Conservation (phyloP, 1,140 invertebrate species). For the Arctopsyche grandis region DNA sequence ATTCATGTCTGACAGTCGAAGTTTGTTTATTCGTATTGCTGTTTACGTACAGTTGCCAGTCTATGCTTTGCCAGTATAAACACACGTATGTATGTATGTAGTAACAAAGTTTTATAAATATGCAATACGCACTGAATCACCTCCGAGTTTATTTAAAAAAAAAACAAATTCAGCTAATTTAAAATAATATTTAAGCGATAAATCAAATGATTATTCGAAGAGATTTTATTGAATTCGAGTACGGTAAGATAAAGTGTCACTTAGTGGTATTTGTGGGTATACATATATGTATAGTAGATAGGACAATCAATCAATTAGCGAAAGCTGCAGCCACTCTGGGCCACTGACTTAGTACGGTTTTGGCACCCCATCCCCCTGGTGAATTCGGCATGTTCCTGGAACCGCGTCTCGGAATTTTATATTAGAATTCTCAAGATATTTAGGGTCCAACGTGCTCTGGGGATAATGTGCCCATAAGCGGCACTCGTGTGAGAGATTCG, state of each 20-base stretch:
- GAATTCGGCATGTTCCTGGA: background rate
- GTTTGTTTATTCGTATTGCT: too few species aligned
- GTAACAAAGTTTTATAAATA: too few species aligned
- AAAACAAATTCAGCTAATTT: too few species aligned
- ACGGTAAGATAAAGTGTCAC: background rate
- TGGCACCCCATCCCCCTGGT: background rate
- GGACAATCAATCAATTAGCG: constrained; percentile 34
- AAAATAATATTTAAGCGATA: too few species aligned
- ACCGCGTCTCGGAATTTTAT: constrained; percentile 28
- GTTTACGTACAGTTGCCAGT: too few species aligned
- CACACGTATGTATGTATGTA: too few species aligned
- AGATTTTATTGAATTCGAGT: too few species aligned
- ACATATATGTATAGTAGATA: background rate
- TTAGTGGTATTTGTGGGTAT: background rate
- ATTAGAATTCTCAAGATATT: constrained; percentile 38
- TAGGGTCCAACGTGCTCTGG: constrained; percentile 12
- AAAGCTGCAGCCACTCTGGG: background rate
- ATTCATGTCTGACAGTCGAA: too few species aligned
- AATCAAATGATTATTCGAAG: too few species aligned
- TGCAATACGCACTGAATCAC: too few species aligned
- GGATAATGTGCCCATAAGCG: constrained; percentile 17
- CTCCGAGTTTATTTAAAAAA: too few species aligned
- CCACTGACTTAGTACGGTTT: background rate
- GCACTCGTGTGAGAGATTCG: background rate
- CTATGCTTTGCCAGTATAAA: too few species aligned